phyloP scores from a whole-genome alignment of 2,797 vertebrate species.

The Ctenopoma kingsleyae region DNA sequence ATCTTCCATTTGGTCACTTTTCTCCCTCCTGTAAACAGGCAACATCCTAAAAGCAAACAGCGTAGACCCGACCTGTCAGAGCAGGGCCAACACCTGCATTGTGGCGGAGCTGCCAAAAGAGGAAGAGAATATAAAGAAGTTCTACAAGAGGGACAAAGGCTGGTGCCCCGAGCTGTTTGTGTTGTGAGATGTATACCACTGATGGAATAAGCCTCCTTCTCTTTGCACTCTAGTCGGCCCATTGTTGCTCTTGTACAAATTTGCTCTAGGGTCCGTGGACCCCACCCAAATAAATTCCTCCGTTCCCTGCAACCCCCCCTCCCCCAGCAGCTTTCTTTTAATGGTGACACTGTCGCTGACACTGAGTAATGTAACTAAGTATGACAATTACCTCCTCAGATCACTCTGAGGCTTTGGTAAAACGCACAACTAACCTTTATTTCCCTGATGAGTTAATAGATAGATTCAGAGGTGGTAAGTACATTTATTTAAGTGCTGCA shows the following conservation, averaged over 20 bases:
- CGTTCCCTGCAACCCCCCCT: constrained; percentile 22
- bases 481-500: too few relatives aligned
- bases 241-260: constrained; percentile 83
- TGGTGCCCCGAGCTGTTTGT: constrained; percentile 82
- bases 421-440: too few relatives aligned
- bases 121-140: constrained; percentile 75
- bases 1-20: constrained; percentile 69
- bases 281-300: constrained; percentile 70
- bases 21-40: constrained; percentile 75
- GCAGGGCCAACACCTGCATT: constrained; percentile 79
- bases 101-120: constrained; percentile 63
- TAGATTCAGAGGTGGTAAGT: too few relatives aligned
- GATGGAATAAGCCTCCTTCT: constrained; percentile 74
- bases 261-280: constrained; percentile 75
- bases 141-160: constrained; percentile 70
- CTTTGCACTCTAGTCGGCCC: constrained; percentile 66
- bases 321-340: neutral
- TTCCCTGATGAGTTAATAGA: too few relatives aligned
- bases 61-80: constrained; percentile 69
- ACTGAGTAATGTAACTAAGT: neutral
- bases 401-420: too few relatives aligned
- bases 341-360: neutral
- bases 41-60: constrained; percentile 82
- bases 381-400: neutral
- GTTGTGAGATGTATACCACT: constrained; percentile 69